phyloP scores from a whole-genome alignment of 2,797 vertebrate genomes.

The Pseudochirops cupreus region DNA sequence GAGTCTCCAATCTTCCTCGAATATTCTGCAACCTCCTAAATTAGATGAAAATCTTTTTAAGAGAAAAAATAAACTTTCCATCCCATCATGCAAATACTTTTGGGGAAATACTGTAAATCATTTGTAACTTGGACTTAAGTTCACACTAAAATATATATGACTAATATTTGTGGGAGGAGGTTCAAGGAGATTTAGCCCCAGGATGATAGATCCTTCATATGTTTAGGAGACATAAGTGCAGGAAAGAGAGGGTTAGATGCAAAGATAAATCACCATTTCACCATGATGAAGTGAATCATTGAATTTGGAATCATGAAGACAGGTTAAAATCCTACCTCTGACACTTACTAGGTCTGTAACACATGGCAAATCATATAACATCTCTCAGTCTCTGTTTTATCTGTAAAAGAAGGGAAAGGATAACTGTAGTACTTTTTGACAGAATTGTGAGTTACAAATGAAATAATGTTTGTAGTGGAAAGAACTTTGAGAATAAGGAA shows the following conservation, averaged over 20 bases:
- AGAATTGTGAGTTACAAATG: neutral
- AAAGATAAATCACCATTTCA: neutral
- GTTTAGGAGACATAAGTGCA: neutral
- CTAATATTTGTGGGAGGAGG: neutral
- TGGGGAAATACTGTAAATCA: too few relatives aligned
- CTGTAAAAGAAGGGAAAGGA: neutral
- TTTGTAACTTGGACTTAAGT: neutral
- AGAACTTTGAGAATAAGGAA: neutral
- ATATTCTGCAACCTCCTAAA: neutral
- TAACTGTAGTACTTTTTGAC: neutral
- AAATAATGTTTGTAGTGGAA: neutral
- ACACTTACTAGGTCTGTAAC: neutral
- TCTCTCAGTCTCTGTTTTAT: neutral
- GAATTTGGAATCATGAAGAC: neutral
- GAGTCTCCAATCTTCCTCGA: neutral
- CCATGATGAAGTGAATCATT: neutral
- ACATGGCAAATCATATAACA: neutral
- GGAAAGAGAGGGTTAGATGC: neutral
- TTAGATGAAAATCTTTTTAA: neutral
- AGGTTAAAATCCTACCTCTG: neutral
- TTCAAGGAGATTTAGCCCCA: neutral
- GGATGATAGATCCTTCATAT: neutral
- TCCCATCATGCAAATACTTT: neutral
- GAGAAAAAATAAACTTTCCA: neutral
- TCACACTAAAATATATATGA: neutral